Evolutionary conservation across 2,888 invertebrate genomes (phyloP).

Genomic region (Hypselothyrea guttata): DNA sequence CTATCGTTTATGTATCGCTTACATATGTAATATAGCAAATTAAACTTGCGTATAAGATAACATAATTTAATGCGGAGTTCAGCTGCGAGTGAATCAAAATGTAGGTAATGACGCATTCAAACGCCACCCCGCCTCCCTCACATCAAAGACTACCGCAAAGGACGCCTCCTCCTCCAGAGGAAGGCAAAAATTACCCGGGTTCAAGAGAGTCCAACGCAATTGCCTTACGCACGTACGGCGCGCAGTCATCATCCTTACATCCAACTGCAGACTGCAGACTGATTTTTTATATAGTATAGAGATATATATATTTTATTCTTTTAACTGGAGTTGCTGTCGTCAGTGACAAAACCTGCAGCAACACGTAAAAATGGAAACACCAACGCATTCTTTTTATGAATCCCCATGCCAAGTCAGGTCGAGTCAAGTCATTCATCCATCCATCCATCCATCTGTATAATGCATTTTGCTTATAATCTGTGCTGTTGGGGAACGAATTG

Average conservation of each 20-base stretch:
- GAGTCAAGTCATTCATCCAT: constrained; percentile 16
- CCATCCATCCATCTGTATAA: constrained; percentile 55
- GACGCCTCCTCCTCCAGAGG: constrained; percentile 27
- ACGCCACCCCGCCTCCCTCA: constrained; percentile 14
- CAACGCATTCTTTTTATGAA: constrained; percentile 69
- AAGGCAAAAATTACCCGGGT: constrained; percentile 34
- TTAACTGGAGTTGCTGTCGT: constrained; percentile 44
- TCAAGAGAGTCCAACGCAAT: constrained; percentile 61
- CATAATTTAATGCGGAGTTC: constrained; percentile 29
- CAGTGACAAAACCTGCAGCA: constrained; percentile 42
- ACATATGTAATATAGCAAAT: no score
- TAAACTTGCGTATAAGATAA: no score
- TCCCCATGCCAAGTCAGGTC: constrained; percentile 27
- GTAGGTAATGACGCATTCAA: constrained; percentile 54
- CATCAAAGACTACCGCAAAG: constrained; percentile 46
- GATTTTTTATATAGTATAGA: no score
- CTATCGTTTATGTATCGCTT: no score
- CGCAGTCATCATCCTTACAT: constrained; percentile 65
- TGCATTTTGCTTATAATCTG: constrained; percentile 76
- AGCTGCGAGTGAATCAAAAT: constrained; percentile 15
- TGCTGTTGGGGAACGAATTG: constrained; percentile 62
- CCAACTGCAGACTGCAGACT: constrained; percentile 21
- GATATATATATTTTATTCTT: constrained; percentile 9
- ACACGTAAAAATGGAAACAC: constrained; percentile 75
- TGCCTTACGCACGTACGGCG: constrained; percentile 73